A percentile compares a stretch with the other conserved stretches of the same genome.
phyloP scores from a whole-genome alignment of 1,140 invertebrate genomes.

The Bombyx mori region ASM3026992v2 NC_085109.1:1583001-1583500 shows the following conservation, averaged over 20 bases:
- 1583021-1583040: too few species aligned
- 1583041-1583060: too few species aligned
- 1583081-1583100: too few species aligned
- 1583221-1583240: too few species aligned
- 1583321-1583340: conserved; percentile 15
- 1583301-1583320: conserved; percentile 5
- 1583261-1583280: not conserved
- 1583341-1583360: conserved; percentile 22
- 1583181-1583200: too few species aligned
- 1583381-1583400: conserved; percentile 37
- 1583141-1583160: too few species aligned
- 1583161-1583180: too few species aligned
- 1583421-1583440: conserved; percentile 35
- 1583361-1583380: conserved; percentile 18
- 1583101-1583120: too few species aligned
- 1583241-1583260: not conserved
- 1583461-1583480: not conserved
- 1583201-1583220: too few species aligned
- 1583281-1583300: not conserved
- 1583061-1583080: too few species aligned
- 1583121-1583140: too few species aligned
- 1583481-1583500: conserved; percentile 8
- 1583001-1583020: too few species aligned
- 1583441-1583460: conserved; percentile 47
- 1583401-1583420: conserved; percentile 55